Evolutionary conservation across 2,113 vertebrate genomes (phyloP), one percentile per base, ranked within the genome.

Genomic region (Melanocharis versteri): DNA sequence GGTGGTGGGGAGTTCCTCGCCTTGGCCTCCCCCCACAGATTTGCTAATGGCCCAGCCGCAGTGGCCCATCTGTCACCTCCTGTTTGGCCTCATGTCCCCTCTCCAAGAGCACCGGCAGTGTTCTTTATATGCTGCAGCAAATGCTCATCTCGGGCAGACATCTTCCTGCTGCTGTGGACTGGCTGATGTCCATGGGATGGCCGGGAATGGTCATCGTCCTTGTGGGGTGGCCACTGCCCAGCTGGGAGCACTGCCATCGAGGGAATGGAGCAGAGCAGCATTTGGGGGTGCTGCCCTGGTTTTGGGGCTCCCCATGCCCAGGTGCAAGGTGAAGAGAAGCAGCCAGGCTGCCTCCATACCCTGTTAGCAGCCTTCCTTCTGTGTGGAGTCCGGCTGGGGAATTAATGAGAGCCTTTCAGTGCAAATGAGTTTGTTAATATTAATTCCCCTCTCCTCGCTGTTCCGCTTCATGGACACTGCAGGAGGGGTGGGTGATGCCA

Each of bases 191-290:
- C 35, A 8, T 1, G n/a, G 69, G 20, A 8, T 83, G 70, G 40
- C 56, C 0, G 0, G 16, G 44, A 0, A 68, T 1, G 2, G 20
- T n/a, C 39, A 62, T 53, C 0, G 0, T 45, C 68, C 85, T 33
- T 14, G 4, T 0, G 1, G 51, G 13, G 23, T n/a, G 77, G 26
- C 18, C 8, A 2, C 47, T 45, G 31, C 72, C 57, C 28, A 8
- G 6, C 22, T 54, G 68, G 42, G 11, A 13, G n/a, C 40, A 13
- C 20, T 2, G 1, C 51, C 53, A 10, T 7, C 1, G 0, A 50
- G 42, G 60, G 23, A 7, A 21, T 2, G 5, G 37, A 14, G 58
- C 54, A 72, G 23, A 69, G 76, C 37, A 23, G 37, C 13, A 6
- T 57, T 17, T 71, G 6, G 19, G 71, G 62, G 13, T 70, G 31